phyloP scores from a whole-genome alignment of 2,888 invertebrate genomes.

The Oeneis ivallda region DNA sequence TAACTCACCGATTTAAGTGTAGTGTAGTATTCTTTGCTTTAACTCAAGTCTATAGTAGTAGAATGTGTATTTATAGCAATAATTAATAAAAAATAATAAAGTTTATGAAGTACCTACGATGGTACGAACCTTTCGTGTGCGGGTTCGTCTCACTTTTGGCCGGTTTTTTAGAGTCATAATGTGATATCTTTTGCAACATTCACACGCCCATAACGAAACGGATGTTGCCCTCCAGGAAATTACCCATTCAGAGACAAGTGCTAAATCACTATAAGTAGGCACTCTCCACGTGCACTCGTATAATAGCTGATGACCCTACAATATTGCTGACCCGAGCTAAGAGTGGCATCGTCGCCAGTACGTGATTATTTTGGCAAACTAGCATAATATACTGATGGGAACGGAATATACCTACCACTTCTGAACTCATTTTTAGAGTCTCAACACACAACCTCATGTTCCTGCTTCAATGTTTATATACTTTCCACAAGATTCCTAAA shows the following conservation, averaged over 20 bases:
- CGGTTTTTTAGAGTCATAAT: not conserved
- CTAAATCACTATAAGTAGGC: constrained; percentile 38
- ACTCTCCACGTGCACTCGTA: constrained; percentile 24
- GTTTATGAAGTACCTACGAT: too few relatives aligned
- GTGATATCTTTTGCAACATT: constrained; percentile 42
- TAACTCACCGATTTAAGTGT: too few relatives aligned
- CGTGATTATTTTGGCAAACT: constrained; percentile 66
- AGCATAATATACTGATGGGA: constrained; percentile 58
- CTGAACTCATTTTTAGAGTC: constrained; percentile 34
- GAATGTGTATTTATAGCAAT: too few relatives aligned
- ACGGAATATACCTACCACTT: constrained; percentile 53
- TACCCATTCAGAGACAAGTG: constrained; percentile 46
- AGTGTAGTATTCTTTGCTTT: too few relatives aligned
- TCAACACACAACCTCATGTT: not conserved
- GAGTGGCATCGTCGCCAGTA: constrained; percentile 51
- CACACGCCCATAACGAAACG: constrained; percentile 56
- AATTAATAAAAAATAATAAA: too few relatives aligned
- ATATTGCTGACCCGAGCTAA: constrained; percentile 52
- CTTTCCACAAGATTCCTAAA: too few relatives aligned
- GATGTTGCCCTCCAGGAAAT: constrained; percentile 59
- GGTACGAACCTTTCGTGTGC: too few relatives aligned
- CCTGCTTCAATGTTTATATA: not conserved
- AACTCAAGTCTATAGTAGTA: too few relatives aligned
- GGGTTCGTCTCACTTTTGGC: too few relatives aligned
- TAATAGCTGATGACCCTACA: constrained; percentile 35